Conservation (phyloP, 2,113 vertebrate species). For the Macroglossus sobrinus region DNA sequence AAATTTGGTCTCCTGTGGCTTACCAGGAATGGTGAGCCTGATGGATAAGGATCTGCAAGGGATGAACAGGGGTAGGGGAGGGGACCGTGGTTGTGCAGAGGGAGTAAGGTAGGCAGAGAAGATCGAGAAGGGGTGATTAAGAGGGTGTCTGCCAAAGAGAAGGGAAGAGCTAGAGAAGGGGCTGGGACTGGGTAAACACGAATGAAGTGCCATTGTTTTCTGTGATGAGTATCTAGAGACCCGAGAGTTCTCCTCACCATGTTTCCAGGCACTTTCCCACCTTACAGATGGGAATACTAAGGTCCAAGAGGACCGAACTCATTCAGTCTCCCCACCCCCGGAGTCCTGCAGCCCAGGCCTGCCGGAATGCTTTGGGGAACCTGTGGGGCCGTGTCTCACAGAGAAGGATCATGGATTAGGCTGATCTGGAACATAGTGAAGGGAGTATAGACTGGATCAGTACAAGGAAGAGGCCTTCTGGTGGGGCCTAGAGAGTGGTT, state of each 20-base stretch:
- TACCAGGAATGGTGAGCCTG: not conserved
- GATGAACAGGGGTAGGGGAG: not conserved
- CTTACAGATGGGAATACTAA: not conserved
- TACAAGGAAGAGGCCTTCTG: not conserved
- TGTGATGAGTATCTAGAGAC: not conserved
- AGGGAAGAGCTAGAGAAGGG: not conserved
- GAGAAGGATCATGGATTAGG: not conserved
- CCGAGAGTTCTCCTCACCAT: no score
- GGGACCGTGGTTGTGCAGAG: no score
- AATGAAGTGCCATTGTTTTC: not conserved
- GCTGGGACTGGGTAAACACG: not conserved
- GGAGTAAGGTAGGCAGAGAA: not conserved
- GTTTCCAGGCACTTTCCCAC: not conserved
- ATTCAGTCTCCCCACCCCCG: not conserved
- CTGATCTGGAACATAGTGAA: not conserved
- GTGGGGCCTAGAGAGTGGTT: not conserved
- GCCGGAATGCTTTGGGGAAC: not conserved
- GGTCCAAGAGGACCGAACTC: not conserved
- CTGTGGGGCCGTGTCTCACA: not conserved
- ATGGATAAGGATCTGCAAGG: not conserved
- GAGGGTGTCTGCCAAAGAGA: not conserved
- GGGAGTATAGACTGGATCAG: not conserved
- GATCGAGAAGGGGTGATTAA: not conserved
- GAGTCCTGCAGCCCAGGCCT: not conserved
- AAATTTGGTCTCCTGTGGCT: not conserved